Conservation (phyloP, 2,797 vertebrate genomes). For the Cynopterus sphinx region DNA sequence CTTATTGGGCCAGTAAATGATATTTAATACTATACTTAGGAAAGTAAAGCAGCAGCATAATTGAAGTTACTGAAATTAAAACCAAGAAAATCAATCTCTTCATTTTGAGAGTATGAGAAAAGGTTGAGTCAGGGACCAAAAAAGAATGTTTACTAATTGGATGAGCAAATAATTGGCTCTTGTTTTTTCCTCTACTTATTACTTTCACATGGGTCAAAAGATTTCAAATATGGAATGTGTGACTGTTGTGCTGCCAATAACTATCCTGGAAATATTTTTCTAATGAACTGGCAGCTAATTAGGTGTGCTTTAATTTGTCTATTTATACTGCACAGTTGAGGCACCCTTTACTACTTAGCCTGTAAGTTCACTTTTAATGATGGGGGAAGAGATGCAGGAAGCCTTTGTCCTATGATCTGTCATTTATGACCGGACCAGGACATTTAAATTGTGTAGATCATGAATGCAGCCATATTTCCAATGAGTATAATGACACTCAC, state of each 20-base stretch:
- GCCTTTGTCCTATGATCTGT: not conserved
- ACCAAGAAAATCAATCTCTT: conserved; percentile 5
- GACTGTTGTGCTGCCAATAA: conserved; percentile 2
- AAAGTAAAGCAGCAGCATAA: not conserved
- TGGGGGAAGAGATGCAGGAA: not conserved
- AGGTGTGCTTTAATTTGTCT: not conserved
- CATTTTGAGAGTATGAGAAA: not conserved
- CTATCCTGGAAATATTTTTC: not conserved
- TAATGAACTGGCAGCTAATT: not conserved
- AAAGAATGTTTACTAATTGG: not conserved
- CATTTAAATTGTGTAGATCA: not conserved
- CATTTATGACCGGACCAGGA: not conserved
- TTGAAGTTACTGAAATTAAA: not conserved
- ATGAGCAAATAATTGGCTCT: conserved; percentile 9
- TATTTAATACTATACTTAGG: not conserved
- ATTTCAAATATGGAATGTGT: not conserved
- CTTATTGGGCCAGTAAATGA: not conserved
- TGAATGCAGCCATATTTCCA: not conserved
- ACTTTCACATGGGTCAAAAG: not conserved
- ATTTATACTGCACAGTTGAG: not conserved
- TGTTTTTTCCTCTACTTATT: not conserved
- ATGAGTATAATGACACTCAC: not conserved
- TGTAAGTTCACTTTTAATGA: not conserved
- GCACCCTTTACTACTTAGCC: not conserved
- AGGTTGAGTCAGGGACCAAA: not conserved